A percentile compares a stretch with the other conserved stretches of the same genome.
These are phyloP conservation scores for Ylistrum balloti DNA, from an alignment of 1,140 invertebrate genomes.

Conservation along the genomic window DNA sequence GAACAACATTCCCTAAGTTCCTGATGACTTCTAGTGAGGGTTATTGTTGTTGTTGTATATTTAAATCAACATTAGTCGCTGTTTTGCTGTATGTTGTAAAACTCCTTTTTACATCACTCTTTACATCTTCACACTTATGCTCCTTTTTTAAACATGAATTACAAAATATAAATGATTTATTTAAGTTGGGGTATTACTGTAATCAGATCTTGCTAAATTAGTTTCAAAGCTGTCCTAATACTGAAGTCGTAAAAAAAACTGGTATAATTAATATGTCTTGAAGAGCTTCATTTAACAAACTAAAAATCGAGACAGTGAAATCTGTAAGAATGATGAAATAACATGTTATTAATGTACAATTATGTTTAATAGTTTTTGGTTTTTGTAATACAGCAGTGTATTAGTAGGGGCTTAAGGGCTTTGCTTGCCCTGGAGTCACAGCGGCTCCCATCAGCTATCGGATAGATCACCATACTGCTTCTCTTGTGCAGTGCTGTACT, in stretches of 20 bases:
- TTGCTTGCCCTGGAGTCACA: background rate
- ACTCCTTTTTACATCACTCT: background rate
- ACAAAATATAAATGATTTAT: conserved; percentile 12
- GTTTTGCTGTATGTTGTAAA: background rate
- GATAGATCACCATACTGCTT: background rate
- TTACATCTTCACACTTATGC: background rate
- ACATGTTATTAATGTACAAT: conserved; percentile 18
- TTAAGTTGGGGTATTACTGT: background rate
- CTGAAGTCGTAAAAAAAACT: background rate
- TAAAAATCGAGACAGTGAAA: background rate
- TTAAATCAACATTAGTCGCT: too few relatives aligned
- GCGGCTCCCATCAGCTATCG: background rate
- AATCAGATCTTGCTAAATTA: background rate
- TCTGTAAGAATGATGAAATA: background rate
- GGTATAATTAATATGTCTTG: background rate
- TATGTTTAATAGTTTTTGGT: background rate
- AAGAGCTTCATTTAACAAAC: conserved; percentile 21
- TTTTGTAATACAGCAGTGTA: background rate
- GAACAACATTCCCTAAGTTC: too few relatives aligned
- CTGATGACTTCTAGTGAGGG: too few relatives aligned
- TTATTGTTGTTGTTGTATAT: too few relatives aligned
- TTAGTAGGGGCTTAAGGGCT: background rate
- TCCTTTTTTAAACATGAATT: background rate
- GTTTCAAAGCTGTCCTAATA: background rate
- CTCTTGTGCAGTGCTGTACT: background rate